Evolutionary conservation across 2,113 vertebrate genomes (phyloP).

Genomic region (Psittacula cyanocephala): DNA sequence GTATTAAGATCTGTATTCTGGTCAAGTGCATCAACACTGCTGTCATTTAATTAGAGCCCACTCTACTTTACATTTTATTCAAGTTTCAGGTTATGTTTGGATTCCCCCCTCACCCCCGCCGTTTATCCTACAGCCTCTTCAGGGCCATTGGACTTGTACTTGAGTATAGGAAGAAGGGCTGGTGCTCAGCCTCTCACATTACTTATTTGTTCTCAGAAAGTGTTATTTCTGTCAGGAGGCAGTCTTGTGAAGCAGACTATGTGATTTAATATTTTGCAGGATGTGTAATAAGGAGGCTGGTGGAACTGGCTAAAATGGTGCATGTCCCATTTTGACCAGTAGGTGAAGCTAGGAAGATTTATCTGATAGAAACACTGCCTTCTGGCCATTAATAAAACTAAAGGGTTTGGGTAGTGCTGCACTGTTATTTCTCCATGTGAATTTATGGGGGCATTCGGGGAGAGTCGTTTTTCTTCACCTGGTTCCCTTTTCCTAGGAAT

Average conservation of each 20-base stretch:
- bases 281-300: neutral
- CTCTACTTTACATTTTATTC: neutral
- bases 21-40: neutral
- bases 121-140: neutral
- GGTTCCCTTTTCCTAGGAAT: neutral
- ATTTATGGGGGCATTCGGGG: constrained; percentile 1
- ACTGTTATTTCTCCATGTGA: constrained; percentile 2
- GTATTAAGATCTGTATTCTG: neutral
- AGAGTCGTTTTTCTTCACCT: constrained; percentile 33
- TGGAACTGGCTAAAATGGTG: neutral
- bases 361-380: neutral
- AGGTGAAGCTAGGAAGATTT: neutral
- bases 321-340: neutral
- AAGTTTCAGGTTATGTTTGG: neutral
- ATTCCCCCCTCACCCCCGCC: neutral
- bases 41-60: neutral
- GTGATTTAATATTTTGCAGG: neutral
- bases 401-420: neutral
- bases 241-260: neutral
- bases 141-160: neutral
- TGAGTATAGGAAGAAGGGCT: neutral
- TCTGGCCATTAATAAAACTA: constrained; percentile 13
- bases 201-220: neutral
- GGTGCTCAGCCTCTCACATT: neutral
- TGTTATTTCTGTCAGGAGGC: neutral